Evolutionary conservation across 2,113 vertebrate species (phyloP).

Genomic region (Callospermophilus lateralis): DNA sequence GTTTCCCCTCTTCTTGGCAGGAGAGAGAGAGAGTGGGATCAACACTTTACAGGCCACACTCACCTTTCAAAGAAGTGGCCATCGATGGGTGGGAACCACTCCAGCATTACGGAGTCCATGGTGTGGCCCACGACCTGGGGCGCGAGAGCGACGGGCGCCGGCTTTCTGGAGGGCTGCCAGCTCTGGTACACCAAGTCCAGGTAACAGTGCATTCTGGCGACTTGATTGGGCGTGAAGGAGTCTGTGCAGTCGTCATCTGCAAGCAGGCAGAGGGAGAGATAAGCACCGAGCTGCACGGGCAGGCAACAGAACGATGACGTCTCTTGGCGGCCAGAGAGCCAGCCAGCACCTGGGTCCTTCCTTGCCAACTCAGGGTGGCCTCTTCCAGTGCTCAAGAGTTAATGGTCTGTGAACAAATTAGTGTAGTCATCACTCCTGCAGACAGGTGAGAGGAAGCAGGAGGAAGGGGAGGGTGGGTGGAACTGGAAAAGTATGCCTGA

Average conservation of each 20-base stretch:
- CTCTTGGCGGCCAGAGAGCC: not conserved
- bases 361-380: constrained; percentile 37
- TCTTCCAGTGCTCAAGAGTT: constrained; percentile 77
- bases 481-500: not conserved
- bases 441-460: constrained; percentile 83
- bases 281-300: not conserved
- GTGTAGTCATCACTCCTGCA: constrained; percentile 79
- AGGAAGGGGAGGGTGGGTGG: constrained; percentile 45
- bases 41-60: constrained; percentile 83
- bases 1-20: not conserved
- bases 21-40: not conserved
- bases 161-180: constrained; percentile 94
- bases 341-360: constrained; percentile 41
- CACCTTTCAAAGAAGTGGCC: constrained; percentile 98
- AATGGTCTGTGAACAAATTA: constrained; percentile 87
- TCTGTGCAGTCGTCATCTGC: constrained; percentile 97
- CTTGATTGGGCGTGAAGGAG: constrained; percentile 98
- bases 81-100: constrained; percentile 98
- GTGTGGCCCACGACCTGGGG: constrained; percentile 95
- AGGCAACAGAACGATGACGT: constrained; percentile 19
- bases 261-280: constrained; percentile 71
- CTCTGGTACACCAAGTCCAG: constrained; percentile 97
- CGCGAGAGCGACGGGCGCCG: constrained; percentile 93
- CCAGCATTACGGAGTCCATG: constrained; percentile 90
- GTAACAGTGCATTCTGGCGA: constrained; percentile 99